These are phyloP conservation scores for Nomada hirtipes DNA, from an alignment of 2,888 invertebrate genomes.

Conservation along the genomic window DNA sequence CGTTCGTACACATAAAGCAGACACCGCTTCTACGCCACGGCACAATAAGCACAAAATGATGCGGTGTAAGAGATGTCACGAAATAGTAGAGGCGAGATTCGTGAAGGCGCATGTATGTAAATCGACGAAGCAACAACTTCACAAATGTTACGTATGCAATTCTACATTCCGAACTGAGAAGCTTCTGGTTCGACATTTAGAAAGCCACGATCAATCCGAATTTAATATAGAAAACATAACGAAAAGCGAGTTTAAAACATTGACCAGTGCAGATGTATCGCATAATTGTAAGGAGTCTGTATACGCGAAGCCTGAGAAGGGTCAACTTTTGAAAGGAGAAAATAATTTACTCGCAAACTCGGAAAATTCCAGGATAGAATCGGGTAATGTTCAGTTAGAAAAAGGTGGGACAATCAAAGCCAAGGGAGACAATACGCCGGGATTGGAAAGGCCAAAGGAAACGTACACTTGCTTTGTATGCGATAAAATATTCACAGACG, in stretches of 20 bases:
- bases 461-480: constrained; percentile 81
- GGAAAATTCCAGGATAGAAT: not conserved
- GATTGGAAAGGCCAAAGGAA: constrained; percentile 44
- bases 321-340: constrained; percentile 16
- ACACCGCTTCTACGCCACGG: constrained; percentile 18
- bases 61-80: constrained; percentile 82
- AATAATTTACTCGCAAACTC: constrained; percentile 1
- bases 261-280: not conserved
- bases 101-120: constrained; percentile 80
- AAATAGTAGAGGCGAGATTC: constrained; percentile 79
- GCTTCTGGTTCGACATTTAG: constrained; percentile 68
- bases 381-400: constrained; percentile 23
- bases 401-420: constrained; percentile 21
- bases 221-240: constrained; percentile 64
- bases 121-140: constrained; percentile 57
- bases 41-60: constrained; percentile 77
- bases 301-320: not conserved
- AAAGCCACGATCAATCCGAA: constrained; percentile 70
- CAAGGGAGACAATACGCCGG: constrained; percentile 8
- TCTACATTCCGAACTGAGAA: constrained; percentile 72
- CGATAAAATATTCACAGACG: constrained; percentile 80
- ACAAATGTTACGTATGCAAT: constrained; percentile 75
- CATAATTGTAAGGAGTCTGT: constrained; percentile 1
- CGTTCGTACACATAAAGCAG: constrained; percentile 70
- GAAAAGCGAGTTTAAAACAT: constrained; percentile 49